phyloP scores from a whole-genome alignment of 2,888 invertebrate species.

The Abrostola tripartita region DNA sequence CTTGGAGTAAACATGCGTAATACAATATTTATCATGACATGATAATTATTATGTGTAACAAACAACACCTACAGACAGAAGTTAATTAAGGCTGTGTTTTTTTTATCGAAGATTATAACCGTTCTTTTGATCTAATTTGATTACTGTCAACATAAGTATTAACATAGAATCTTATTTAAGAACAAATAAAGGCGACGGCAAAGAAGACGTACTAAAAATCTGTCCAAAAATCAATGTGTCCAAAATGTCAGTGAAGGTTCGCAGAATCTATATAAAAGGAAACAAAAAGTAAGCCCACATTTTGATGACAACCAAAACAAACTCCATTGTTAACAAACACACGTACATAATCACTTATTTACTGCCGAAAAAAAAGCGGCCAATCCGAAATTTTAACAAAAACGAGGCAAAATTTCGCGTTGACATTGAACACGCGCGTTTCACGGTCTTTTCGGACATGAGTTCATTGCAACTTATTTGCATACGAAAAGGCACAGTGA shows the following conservation, averaged over 20 bases:
- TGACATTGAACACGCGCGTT: constrained; percentile 75
- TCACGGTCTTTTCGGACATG: constrained; percentile 71
- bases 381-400: constrained; percentile 62
- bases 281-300: constrained; percentile 60
- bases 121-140: no score
- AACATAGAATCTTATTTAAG: constrained; percentile 19
- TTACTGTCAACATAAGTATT: not conserved
- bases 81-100: not conserved
- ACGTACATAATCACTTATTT: constrained; percentile 63
- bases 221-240: constrained; percentile 32
- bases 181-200: constrained; percentile 19
- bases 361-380: constrained; percentile 59
- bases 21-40: constrained; percentile 45
- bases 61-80: constrained; percentile 44
- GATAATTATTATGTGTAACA: constrained; percentile 53
- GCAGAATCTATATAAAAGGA: constrained; percentile 48
- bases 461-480: constrained; percentile 84
- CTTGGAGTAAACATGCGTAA: constrained; percentile 48
- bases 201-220: constrained; percentile 30
- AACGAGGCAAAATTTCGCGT: constrained; percentile 68
- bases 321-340: constrained; percentile 59
- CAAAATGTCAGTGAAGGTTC: constrained; percentile 46
- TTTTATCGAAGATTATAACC: not conserved
- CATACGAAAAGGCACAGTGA: constrained; percentile 80
- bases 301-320: constrained; percentile 62